phyloP scores from a whole-genome alignment of 2,797 vertebrate species.

The Arnoldichthys spilopterus region DNA sequence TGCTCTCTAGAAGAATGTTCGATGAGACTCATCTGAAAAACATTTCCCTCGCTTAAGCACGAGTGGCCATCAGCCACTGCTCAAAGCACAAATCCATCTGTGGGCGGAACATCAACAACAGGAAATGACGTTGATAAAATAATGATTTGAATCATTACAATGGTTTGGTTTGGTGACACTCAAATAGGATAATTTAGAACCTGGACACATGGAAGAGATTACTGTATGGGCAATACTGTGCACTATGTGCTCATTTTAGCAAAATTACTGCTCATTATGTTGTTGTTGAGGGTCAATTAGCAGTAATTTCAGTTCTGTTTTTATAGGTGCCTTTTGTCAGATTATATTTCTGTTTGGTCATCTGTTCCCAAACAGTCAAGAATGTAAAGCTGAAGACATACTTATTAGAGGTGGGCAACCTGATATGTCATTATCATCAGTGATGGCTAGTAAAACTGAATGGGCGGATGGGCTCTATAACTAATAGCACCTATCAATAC shows the following conservation, averaged over 20 bases:
- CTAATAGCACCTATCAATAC: too few species aligned
- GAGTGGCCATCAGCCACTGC: background rate
- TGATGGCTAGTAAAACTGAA: too few species aligned
- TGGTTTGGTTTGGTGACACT: slow-evolving; percentile 2
- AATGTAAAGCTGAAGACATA: background rate
- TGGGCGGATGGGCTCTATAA: too few species aligned
- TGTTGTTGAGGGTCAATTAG: background rate
- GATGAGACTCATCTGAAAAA: slow-evolving; percentile 4
- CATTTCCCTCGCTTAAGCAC: slow-evolving; percentile 13
- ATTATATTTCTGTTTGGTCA: background rate
- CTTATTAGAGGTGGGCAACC: background rate
- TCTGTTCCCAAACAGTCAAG: slow-evolving; percentile 14
- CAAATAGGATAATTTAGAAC: background rate
- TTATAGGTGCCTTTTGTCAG: background rate
- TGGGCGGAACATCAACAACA: slow-evolving; percentile 5
- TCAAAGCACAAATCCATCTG: background rate
- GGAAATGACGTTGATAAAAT: slow-evolving; percentile 9
- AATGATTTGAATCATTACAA: slow-evolving; percentile 18
- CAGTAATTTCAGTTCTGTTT: background rate
- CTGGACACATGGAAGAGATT: slow-evolving; percentile 26
- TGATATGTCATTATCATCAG: too few species aligned
- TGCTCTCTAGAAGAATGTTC: slow-evolving; percentile 1
- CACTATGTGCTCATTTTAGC: background rate
- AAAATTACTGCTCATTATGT: slow-evolving; percentile 16
- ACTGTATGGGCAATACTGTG: background rate